Evolutionary conservation across 2,888 invertebrate species (phyloP).

Genomic region (Fabriciana adippe): DNA sequence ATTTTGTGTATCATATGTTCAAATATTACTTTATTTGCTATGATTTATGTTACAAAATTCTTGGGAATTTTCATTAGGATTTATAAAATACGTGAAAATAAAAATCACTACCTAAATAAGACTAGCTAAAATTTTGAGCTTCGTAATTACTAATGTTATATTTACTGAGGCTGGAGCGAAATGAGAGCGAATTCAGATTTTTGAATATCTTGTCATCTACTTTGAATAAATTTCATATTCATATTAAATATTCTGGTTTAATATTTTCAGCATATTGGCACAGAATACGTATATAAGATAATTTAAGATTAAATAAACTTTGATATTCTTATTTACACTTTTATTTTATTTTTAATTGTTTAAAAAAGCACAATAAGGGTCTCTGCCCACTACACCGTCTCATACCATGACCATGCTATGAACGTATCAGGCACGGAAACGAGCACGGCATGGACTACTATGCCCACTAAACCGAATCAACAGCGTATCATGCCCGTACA

Average conservation of each 20-base stretch:
- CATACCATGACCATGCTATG: no score
- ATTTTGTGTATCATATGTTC: no score
- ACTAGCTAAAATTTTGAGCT: not conserved
- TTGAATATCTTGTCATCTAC: slow-evolving; percentile 15
- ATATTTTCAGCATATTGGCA: slow-evolving; percentile 10
- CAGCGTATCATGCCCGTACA: no score
- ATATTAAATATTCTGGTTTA: slow-evolving; percentile 12
- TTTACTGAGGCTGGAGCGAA: slow-evolving; percentile 9
- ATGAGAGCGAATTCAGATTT: slow-evolving; percentile 10
- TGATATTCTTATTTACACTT: no score
- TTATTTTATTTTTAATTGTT: no score
- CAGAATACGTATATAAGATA: slow-evolving; percentile 12
- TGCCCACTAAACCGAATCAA: no score
- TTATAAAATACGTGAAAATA: not conserved
- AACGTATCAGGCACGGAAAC: no score
- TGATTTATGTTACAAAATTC: not conserved
- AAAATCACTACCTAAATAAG: slow-evolving; percentile 2
- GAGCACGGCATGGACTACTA: no score
- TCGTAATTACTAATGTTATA: slow-evolving; percentile 12
- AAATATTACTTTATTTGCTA: no score
- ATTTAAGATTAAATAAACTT: not conserved
- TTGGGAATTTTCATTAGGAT: not conserved
- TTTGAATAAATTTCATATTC: slow-evolving; percentile 18
- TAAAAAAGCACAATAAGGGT: no score
- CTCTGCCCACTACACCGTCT: no score